Evolutionary conservation across 2,888 invertebrate species (phyloP), one percentile per base, ranked within the genome.

Genomic region (Ashinkailepas kermadecensis): DNA sequence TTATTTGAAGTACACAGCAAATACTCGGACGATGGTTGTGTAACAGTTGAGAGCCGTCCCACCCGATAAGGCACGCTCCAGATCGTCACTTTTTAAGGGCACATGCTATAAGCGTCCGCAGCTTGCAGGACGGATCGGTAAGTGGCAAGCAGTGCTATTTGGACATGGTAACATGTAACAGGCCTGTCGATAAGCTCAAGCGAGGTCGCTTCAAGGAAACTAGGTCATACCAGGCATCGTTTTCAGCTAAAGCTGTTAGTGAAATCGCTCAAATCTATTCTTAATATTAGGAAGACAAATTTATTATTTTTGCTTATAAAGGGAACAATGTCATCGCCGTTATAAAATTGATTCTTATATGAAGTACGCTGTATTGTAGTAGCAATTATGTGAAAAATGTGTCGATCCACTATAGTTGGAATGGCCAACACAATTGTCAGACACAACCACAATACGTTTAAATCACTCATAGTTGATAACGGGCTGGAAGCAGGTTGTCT

Each of bases 1-100:
- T 70, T 70, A 70, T 70, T 70, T 39, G 15, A 67, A 70, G 70
- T 70, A 25, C 65, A 39, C 39, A 70, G 39, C 70, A 70, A 25
- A 13, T 23, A 10, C 15, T 23, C 39, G 15, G 23, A 15, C 39
- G 70, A 23, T 15, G 39, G 39, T 15, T 25, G 15, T 23, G 25
- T 7, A 25, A 4, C 10, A 11, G 1, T 25, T 67, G 6, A 10
- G n/a, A n/a, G 4, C 2, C n/a, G 9, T 10, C 67, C 12, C 6
- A 67, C 39, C 39, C 39, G 39, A 39, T 4, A 39, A 39, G 39
- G 39, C 39, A 39, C 39, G 2, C 39, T 39, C 39, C 39, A 39
- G 39, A 39, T 39, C 39, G 39, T 39, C 39, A 4, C 39, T 39
- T 39, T 39, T 39, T 39, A 39, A 39, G 39, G 39, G 39, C 39